Conservation (phyloP, 2,797 vertebrate species). For the Glossophaga mutica region DNA sequence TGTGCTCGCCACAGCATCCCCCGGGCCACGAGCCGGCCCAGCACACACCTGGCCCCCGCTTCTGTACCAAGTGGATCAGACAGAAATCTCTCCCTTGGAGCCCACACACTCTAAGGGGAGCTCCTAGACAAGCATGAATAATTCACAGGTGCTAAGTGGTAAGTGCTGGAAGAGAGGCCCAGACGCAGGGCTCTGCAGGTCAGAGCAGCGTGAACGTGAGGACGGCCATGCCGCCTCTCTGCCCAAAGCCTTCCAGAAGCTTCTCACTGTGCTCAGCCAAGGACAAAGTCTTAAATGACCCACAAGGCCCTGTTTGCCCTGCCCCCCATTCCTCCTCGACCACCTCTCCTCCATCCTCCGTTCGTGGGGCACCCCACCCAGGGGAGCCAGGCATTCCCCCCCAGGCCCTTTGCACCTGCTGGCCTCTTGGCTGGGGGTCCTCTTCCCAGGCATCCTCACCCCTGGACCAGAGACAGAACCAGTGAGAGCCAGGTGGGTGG, state of each 20-base stretch:
- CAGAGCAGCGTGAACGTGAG: neutral
- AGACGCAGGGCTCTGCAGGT: neutral
- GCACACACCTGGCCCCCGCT: neutral
- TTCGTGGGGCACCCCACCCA: accelerated
- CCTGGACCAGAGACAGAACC: neutral
- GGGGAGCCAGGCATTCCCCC: too few species aligned
- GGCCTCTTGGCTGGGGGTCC: too few species aligned
- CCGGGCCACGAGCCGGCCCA: accelerated
- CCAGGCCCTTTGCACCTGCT: neutral
- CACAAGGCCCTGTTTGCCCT: accelerated
- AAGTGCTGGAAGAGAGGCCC: neutral
- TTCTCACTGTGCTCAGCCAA: neutral
- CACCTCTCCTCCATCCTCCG: neutral
- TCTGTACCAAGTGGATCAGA: neutral
- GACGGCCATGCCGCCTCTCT: neutral
- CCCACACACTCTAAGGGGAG: neutral
- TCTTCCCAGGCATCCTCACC: neutral
- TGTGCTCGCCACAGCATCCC: neutral
- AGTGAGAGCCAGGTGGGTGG: neutral
- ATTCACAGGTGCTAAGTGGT: neutral
- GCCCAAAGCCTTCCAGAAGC: neutral
- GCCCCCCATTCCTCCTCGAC: accelerated
- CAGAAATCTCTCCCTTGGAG: neutral
- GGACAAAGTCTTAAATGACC: neutral
- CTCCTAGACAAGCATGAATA: neutral